Conservation (phyloP, 2,888 invertebrate genomes). For the Globia sparganii region DNA sequence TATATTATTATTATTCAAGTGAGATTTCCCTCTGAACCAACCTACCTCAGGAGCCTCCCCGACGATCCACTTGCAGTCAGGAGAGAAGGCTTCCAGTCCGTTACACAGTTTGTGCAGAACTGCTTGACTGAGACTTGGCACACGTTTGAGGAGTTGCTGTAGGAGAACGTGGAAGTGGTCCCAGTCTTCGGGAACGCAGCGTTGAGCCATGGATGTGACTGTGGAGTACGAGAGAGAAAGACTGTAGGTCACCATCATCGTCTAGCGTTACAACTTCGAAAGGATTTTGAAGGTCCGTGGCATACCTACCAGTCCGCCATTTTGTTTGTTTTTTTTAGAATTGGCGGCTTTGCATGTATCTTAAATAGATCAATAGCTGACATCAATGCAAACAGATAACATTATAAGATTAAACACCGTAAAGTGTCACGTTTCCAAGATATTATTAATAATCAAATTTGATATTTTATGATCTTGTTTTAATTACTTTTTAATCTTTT, state of each 20-base stretch:
- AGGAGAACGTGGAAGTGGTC: slow-evolving; percentile 98
- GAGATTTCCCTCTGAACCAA: neutral
- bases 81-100: slow-evolving; percentile 98
- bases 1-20: too few species aligned
- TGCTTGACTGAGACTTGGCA: slow-evolving; percentile 94
- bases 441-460: too few species aligned
- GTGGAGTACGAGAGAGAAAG: neutral
- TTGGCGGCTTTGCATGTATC: too few species aligned
- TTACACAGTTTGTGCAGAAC: slow-evolving; percentile 95
- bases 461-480: too few species aligned
- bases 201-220: slow-evolving; percentile 91
- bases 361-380: too few species aligned
- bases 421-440: too few species aligned
- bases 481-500: neutral
- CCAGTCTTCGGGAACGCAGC: slow-evolving; percentile 97
- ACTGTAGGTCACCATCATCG: neutral
- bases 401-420: too few species aligned
- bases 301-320: neutral
- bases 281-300: neutral
- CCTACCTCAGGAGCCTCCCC: slow-evolving; percentile 97
- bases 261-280: neutral
- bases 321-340: too few species aligned
- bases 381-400: too few species aligned
- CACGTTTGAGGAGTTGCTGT: slow-evolving; percentile 95
- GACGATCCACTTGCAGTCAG: slow-evolving; percentile 98